phyloP scores from a whole-genome alignment of 2,888 invertebrate genomes.

The Iphiclides podalirius region DNA sequence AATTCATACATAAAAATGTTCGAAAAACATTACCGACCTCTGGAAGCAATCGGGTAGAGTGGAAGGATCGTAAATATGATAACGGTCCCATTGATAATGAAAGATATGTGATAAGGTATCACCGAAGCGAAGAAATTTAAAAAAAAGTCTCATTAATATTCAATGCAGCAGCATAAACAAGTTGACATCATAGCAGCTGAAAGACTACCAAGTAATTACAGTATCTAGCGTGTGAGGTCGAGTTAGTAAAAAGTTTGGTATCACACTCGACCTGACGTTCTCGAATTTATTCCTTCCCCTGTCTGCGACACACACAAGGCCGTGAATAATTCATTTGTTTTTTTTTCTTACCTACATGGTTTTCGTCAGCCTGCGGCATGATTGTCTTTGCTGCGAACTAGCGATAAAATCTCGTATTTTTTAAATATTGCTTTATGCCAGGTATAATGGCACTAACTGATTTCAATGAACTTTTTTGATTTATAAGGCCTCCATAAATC shows the following conservation, averaged over 20 bases:
- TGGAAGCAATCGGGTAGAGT: too few species aligned
- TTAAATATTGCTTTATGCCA: background rate
- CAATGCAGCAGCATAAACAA: background rate
- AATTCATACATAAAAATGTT: too few species aligned
- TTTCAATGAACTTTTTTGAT: background rate
- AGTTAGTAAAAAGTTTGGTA: background rate
- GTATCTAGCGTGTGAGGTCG: background rate
- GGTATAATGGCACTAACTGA: background rate
- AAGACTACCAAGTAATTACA: background rate
- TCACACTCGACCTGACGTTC: background rate
- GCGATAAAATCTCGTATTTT: constrained; percentile 12
- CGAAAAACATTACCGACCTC: too few species aligned
- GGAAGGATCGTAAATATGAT: too few species aligned
- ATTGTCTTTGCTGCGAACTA: constrained; percentile 8
- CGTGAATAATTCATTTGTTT: constrained; percentile 18
- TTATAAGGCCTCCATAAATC: background rate
- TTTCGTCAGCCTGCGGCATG: constrained; percentile 10
- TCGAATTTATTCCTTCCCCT: constrained; percentile 12
- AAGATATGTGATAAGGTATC: too few species aligned
- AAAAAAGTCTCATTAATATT: too few species aligned
- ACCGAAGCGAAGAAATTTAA: too few species aligned
- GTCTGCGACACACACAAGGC: constrained; percentile 9
- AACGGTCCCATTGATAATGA: too few species aligned
- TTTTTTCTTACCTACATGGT: constrained; percentile 4
- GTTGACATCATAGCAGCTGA: background rate